Base-by-base conservation (phyloP, 2,888 invertebrate genomes). In the Chymomyza procnemis region DNA sequence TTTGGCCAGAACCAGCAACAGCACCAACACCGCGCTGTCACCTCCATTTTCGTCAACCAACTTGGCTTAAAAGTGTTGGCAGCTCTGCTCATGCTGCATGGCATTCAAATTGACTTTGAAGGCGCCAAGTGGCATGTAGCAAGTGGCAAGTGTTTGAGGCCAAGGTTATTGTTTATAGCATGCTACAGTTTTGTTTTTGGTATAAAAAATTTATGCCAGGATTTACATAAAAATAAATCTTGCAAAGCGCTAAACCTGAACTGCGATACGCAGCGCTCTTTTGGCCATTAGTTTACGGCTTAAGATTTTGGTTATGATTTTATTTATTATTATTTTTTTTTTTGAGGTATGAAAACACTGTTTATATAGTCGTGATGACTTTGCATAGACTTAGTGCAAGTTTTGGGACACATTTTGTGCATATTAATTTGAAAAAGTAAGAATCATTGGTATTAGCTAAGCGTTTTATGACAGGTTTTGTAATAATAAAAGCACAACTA, bases 201-300 rank as follows among this genome's bases (percentile, higher is more conserved):
- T 41, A 12, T 41, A 41, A 41, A 73, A 75, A 81, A 75, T 79
- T 74, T 77, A 81, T 84, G 80, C 71, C 66, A 61, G 72, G 80
- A 74, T 80, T 80, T 75, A 75, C 72, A 62, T 68, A 72, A 66
- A 75, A 79, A 78, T 69, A 81, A 79, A 75, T 84, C 81, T 73
- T 69, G 61, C 63, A 66, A 61, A 60, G 30, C 65, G 57, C 60
- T 41, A 12, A 41, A 41, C 34, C 9, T 2, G 12, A 41, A 3
- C 34, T 12, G 34, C 34, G 9, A 41, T 41, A 5, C 34, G 34
- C 34, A 12, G 34, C 12, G 34, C 34, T 41, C 34, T 41, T 26
- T 8, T 41, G 60, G n/a, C 48, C 34, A 41, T 60, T 60, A 60
- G 26, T 18, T 54, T 58, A 9, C n/a, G 57, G 57, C 26, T 57